Evolutionary conservation across 2,888 invertebrate species (phyloP), one percentile per base, ranked within the genome.

Genomic region (Machimus atricapillus): DNA sequence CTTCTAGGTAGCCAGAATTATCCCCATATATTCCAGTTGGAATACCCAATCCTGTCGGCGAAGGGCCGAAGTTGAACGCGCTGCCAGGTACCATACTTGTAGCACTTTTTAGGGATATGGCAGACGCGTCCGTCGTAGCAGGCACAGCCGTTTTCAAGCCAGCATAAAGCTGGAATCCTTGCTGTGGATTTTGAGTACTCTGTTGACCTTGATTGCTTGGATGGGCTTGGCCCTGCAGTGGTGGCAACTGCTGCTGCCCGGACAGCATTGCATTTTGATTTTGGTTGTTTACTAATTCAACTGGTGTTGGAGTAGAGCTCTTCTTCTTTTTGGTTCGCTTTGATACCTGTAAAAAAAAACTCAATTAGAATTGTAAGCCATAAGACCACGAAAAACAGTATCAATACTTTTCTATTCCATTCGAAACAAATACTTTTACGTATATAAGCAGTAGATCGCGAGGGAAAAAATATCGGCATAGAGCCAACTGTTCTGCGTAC

Each of bases 41-140:
- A 86, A 95, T 91, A 74, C 93, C 93, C 90, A 96, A 93, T 4
- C 93, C 93, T 87, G 94, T 94, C 4, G 95, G 93, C 0, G 96
- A 93, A 4, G 96, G 94, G 23, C 96, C 96, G 90, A 97, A 97
- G 91, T 97, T 97, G 90, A 97, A 97, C 83, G 97, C 97, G 92
- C 96, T 97, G 37, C 96, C 95, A 8, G 97, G 95, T 89, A 97
- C 96, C 91, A 96, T 95, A 89, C 95, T 95, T 5, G 94, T 93
- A 14, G 95, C 86, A 40, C 96, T 95, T 90, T 96, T 94, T 79
- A 96, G 91, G 14, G 95, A 94, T 89, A 96, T 94, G 88, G 93
- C 93, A 87, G 91, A 91, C 8, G 91, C 88, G 89, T 91, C 91
- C 0, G 91, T 90, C 0, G 90, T 90, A 6, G 89, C 79, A 5